These are phyloP conservation scores for Ophion obscuratus DNA, from an alignment of 2,888 invertebrate genomes.

Conservation along the genomic window DNA sequence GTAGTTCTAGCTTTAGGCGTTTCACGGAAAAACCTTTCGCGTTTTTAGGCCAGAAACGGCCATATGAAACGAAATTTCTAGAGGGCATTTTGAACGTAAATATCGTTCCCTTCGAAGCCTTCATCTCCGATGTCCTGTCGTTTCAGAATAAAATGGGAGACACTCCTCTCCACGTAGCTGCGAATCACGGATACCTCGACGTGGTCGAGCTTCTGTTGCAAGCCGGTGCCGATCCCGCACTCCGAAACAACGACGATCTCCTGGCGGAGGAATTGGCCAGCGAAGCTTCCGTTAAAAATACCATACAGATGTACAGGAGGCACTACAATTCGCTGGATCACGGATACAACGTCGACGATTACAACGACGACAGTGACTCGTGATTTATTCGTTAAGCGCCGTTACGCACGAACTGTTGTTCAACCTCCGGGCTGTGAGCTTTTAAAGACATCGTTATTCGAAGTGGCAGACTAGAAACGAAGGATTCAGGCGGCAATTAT, in stretches of 20 bases:
- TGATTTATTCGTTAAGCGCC: not conserved
- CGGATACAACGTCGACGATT: constrained; percentile 81
- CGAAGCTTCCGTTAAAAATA: constrained; percentile 82
- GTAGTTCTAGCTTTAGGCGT: no score
- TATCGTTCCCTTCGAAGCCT: no score
- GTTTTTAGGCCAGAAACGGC: no score
- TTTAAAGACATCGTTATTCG: constrained; percentile 8
- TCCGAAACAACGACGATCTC: constrained; percentile 85
- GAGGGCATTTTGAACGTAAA: not conserved
- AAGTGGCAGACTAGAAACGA: not conserved
- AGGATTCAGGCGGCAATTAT: not conserved
- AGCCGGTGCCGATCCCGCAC: constrained; percentile 84
- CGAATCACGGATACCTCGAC: constrained; percentile 86
- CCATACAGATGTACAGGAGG: constrained; percentile 78
- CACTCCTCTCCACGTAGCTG: constrained; percentile 87
- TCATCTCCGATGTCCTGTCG: not conserved
- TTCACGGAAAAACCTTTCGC: no score
- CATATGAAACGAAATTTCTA: not conserved
- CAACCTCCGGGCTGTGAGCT: constrained; percentile 12
- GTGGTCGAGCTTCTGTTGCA: constrained; percentile 86
- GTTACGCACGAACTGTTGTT: not conserved
- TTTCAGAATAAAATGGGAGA: constrained; percentile 88
- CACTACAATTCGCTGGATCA: constrained; percentile 70
- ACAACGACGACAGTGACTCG: constrained; percentile 83
- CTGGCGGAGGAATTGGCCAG: constrained; percentile 85